Evolutionary conservation across 1,140 invertebrate genomes (phyloP).

Genomic region (Macrocentrus cingulum): DNA sequence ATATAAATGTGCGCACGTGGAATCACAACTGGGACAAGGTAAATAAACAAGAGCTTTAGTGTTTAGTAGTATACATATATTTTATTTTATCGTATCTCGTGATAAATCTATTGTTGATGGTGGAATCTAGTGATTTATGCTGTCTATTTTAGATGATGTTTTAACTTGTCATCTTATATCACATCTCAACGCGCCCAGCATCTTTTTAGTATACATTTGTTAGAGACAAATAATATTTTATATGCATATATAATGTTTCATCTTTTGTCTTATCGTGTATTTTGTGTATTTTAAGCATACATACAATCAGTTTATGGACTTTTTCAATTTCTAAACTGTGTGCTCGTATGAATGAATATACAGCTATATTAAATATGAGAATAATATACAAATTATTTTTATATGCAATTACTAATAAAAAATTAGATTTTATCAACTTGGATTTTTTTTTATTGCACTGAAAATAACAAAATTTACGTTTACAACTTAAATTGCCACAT

Average conservation of each 20-base stretch:
- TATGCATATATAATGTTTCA: no score
- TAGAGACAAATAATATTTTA: not conserved
- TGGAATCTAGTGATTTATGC: constrained; percentile 7
- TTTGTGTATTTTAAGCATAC: not conserved
- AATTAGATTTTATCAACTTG: not conserved
- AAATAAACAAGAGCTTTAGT: constrained; percentile 13
- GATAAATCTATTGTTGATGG: constrained; percentile 52
- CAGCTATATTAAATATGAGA: not conserved
- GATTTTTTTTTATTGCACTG: not conserved
- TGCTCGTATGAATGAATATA: not conserved
- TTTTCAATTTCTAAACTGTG: not conserved
- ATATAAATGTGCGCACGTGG: no score
- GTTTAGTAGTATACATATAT: constrained; percentile 45
- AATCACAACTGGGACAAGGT: not conserved
- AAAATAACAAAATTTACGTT: not conserved
- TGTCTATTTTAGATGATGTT: not conserved
- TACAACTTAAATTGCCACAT: not conserved
- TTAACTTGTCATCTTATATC: not conserved
- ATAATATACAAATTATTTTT: not conserved
- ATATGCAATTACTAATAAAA: constrained; percentile 1
- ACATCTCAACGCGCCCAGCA: not conserved
- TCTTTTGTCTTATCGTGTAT: not conserved
- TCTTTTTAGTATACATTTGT: not conserved
- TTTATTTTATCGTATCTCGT: constrained; percentile 44
- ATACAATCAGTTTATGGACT: no score